A percentile compares a stretch with the other conserved stretches of the same genome.
These are phyloP conservation scores for Chymomyza caudatula DNA, from an alignment of 2,888 invertebrate species.

Conservation along the genomic window DNA sequence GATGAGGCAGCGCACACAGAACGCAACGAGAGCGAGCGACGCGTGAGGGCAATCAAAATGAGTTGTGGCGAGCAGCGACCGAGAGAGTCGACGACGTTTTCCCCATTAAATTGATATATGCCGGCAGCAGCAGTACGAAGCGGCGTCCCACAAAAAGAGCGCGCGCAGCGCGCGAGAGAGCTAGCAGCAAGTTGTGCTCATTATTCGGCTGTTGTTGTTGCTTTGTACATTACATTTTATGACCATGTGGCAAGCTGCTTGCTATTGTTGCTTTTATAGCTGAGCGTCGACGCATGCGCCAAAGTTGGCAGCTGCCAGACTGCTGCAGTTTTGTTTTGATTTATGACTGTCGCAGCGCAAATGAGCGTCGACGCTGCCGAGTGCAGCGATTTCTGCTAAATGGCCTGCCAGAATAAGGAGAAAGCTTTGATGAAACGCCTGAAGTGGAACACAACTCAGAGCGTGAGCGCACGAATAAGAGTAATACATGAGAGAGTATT, in stretches of 20 bases:
- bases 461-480: conserved; percentile 31
- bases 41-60: conserved; percentile 54
- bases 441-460: conserved; percentile 41
- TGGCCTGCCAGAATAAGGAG: conserved; percentile 32
- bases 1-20: conserved; percentile 11
- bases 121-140: conserved; percentile 42
- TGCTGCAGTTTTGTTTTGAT: conserved; percentile 64
- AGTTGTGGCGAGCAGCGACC: conserved; percentile 42
- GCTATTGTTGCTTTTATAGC: conserved; percentile 1
- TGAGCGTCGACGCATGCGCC: conserved; percentile 39
- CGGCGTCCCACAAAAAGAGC: conserved; percentile 34
- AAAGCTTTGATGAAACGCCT: conserved; percentile 40
- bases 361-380: background rate
- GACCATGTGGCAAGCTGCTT: background rate
- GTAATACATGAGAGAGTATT: conserved; percentile 34
- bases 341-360: conserved; percentile 45
- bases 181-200: conserved; percentile 18
- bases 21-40: conserved; percentile 18
- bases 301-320: conserved; percentile 42
- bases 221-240: background rate
- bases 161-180: conserved; percentile 26
- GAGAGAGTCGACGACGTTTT: conserved; percentile 58
- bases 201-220: conserved; percentile 1
- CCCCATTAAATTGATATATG: conserved; percentile 73
- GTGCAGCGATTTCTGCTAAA: no score